phyloP scores from a whole-genome alignment of 2,113 vertebrate genomes.

The Thermophis baileyi region DNA sequence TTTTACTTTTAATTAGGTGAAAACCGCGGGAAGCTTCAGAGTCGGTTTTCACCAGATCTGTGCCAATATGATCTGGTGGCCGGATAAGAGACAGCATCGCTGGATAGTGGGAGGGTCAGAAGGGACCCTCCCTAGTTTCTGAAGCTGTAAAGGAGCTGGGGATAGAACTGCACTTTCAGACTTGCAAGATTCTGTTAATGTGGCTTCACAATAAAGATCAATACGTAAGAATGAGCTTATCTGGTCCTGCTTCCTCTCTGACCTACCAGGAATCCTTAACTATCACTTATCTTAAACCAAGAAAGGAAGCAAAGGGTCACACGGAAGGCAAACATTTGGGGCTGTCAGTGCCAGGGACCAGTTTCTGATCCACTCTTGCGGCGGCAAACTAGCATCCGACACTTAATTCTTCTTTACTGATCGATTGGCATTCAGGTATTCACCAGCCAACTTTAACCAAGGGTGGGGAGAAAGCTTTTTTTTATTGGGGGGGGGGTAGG shows the following conservation, averaged over 20 bases:
- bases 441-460: neutral
- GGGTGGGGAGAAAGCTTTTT: neutral
- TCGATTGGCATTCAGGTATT: neutral
- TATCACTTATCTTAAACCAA: neutral
- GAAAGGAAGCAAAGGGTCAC: neutral
- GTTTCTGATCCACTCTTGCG: neutral
- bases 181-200: neutral
- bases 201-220: neutral
- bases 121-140: neutral
- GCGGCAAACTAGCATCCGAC: neutral
- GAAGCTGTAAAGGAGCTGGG: neutral
- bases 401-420: neutral
- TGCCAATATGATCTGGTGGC: too few species aligned
- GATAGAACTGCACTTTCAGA: neutral
- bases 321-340: neutral
- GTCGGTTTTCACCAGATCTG: too few species aligned
- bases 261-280: neutral
- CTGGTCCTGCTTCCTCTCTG: neutral
- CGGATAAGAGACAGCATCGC: neutral
- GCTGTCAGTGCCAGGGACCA: neutral
- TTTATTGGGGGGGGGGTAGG: too few species aligned
- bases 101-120: neutral
- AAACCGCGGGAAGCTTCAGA: too few species aligned
- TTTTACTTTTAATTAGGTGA: too few species aligned
- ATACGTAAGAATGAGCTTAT: neutral